Base-by-base conservation (phyloP, 2,797 vertebrate genomes). In the Fringilla coelebs region DNA sequence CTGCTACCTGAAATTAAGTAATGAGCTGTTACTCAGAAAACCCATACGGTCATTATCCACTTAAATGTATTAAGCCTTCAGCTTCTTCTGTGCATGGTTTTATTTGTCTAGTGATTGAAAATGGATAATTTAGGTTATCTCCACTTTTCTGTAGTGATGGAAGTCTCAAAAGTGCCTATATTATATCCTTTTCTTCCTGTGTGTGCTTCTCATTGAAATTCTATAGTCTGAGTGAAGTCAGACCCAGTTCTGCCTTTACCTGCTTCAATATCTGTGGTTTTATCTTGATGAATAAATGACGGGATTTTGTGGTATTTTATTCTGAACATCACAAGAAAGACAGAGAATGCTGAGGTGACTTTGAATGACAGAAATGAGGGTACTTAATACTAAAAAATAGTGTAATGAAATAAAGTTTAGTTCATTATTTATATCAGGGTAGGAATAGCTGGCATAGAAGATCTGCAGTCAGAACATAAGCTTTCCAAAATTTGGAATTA, bases 1-100 rank as follows among this genome's bases (percentile, higher is more conserved):
- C 48, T 13, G 38, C 2, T 68, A 85, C 14, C 38, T 89, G 63
- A 93, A 92, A 96, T 96, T 93, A 95, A 91, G 45, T 82, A 65
- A 29, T 83, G 85, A 91, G 14, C 29, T 80, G 60, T 85, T 96
- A 74, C 55, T 92, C 46, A 90, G 71, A 83, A 87, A 65, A 24
- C 49, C 28, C n/a, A 4, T 78, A 48, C 32, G 71, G 11, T 7
- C 34, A 11, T 88, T 85, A 58, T 67, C 19, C 20, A 78, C 85
- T 94, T 94, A 77, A 70, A 78, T 36, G 10, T 49, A 79, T 95
- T 94, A 93, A 74, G 46, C 38, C 16, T 80, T 82, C 49, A 65
- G 12, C 17, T 92, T 58, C 58, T 54, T 93, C 36, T 40, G 1
- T 62, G 25, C 8, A 38, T 71, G 9, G 11, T 49, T 85, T 90